These are phyloP conservation scores for Meandrusa payeni DNA, from an alignment of 2,888 invertebrate species.

Conservation along the genomic window DNA sequence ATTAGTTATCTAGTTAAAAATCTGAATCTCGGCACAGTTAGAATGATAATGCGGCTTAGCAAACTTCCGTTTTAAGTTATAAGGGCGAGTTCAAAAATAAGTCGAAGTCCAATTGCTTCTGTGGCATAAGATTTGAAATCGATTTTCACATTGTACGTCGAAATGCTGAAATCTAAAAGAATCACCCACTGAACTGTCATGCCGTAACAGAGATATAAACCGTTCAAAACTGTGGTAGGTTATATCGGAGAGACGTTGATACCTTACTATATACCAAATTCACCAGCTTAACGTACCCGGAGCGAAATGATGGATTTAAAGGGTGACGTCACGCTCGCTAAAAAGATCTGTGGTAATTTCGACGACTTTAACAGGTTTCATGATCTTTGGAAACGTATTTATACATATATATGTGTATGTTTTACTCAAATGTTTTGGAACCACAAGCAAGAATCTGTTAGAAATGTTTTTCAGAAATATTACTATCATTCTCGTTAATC, in stretches of 20 bases:
- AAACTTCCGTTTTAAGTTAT: conserved; percentile 9
- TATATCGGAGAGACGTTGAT: conserved; percentile 37
- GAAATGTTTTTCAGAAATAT: no score
- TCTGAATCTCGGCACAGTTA: no score
- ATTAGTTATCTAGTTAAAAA: no score
- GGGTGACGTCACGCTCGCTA: conserved; percentile 21
- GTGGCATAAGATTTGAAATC: conserved; percentile 57
- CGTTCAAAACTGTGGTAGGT: conserved; percentile 64
- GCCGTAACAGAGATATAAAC: conserved; percentile 71
- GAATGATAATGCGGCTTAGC: no score
- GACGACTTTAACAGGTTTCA: conserved; percentile 1
- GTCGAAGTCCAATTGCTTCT: conserved; percentile 58
- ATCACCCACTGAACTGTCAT: conserved; percentile 50
- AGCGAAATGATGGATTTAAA: conserved; percentile 34
- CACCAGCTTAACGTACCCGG: conserved; percentile 34
- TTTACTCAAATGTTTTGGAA: no score
- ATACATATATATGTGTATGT: background rate
- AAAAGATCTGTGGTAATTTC: conserved; percentile 13
- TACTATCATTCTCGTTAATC: no score
- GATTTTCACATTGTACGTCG: conserved; percentile 46
- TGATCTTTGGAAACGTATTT: background rate
- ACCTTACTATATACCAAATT: conserved; percentile 34
- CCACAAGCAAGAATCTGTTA: no score
- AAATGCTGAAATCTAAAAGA: conserved; percentile 42
- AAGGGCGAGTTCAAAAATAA: conserved; percentile 17